These are phyloP conservation scores for Spinus olivaceus DNA, from an alignment of 2,797 vertebrate genomes.

Conservation along the genomic window DNA sequence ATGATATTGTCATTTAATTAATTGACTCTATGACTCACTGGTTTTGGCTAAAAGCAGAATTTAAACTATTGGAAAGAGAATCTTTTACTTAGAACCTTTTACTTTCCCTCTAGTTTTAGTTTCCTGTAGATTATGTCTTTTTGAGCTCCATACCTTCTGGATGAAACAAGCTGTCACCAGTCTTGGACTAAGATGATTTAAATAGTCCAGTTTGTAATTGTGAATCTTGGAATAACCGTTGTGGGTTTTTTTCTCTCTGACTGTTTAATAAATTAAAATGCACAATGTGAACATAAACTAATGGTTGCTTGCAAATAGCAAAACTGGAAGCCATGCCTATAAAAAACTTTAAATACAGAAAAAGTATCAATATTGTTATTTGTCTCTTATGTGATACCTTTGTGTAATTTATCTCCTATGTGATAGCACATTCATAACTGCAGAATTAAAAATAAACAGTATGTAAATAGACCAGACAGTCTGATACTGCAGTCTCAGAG, in stretches of 20 bases:
- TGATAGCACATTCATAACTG: neutral
- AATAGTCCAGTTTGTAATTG: neutral
- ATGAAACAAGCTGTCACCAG: neutral
- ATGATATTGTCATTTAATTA: neutral
- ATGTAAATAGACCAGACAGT: neutral
- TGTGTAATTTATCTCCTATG: neutral
- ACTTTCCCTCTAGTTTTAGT: neutral
- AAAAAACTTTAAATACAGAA: neutral
- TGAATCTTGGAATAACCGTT: neutral
- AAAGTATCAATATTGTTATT: neutral
- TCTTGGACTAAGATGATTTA: neutral
- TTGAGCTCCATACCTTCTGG: neutral
- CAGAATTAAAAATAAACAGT: neutral
- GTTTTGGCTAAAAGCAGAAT: neutral
- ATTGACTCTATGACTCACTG: neutral
- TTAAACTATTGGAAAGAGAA: neutral
- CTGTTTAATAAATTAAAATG: neutral
- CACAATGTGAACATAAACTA: neutral
- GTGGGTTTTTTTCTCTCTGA: neutral
- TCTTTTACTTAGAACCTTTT: neutral
- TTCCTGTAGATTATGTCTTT: neutral
- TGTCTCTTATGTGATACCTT: neutral
- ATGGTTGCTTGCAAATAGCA: neutral
- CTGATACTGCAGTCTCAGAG: neutral
- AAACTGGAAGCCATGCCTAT: neutral